Evolutionary conservation across 2,888 invertebrate genomes (phyloP), one percentile per base, ranked within the genome.

Genomic region (Brachycybe producta): DNA sequence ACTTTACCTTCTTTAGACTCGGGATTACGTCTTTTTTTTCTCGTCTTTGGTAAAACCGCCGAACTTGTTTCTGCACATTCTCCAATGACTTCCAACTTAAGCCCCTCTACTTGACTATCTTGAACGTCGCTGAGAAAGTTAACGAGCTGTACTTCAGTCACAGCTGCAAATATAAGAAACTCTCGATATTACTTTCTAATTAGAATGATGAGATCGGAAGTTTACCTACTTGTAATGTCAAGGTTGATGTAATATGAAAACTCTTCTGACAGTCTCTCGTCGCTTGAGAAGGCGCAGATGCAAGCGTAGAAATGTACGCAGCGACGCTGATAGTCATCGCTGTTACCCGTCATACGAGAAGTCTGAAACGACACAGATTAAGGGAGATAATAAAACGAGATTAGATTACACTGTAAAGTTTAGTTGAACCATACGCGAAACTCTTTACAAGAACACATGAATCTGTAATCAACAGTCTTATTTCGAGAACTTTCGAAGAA

Each of bases 281-380:
- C 76, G 61, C 79, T 77, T 24, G 77, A 76, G 65, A 82, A 78
- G 36, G 80, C 79, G 66, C 78, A 78, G 40, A 81, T 69, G 61
- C 80, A 80, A 7, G 79, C 76, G 64, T 79, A 80, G 65, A 77
- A 80, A 65, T 82, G 82, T 36, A 80, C 70, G 65, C 82, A 82
- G 13, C 52, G 49, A 17, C 57, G 72, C 69, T 55, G 65, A 67
- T 28, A 54, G 54, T 32, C 51, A 55, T 47, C 49, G 19, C 55
- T 49, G 52, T 52, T 44, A 27, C 53, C 52, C 34, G 24, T 32
- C 15, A 21, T 40, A 8, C 35, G 48, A 39, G 38, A 24, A 3
- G 39, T 13, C 44, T 43, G 23, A 35, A 38, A 38, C 17, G 19
- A 17, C 8, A 30, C 32, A 11, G 32, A 30, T 11, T 30, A 30